Percentiles rank a stretch among this genome's conserved stretches.
Conservation (phyloP, 2,888 invertebrate species). For the Falcaria lacertinaria region DNA sequence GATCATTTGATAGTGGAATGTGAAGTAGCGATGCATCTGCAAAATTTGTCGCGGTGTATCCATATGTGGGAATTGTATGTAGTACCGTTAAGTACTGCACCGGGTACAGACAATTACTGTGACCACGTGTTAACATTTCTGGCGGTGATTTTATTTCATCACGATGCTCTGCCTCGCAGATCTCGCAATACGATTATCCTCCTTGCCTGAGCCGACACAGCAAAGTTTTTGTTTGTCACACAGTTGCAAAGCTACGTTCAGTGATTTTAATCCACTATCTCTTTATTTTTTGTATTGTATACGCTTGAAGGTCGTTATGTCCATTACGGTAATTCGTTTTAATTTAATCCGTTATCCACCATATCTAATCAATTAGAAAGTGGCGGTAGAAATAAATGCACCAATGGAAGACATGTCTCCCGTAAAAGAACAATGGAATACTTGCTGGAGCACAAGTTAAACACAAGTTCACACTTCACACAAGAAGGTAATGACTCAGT, state of each 20-base stretch:
- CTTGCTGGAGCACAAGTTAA: no score
- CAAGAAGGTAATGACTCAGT: slow-evolving; percentile 13
- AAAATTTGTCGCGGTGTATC: neutral
- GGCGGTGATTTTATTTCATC: no score
- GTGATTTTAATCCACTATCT: slow-evolving; percentile 4
- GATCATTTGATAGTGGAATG: neutral
- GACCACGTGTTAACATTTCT: no score
- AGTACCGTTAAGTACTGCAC: no score
- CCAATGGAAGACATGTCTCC: no score
- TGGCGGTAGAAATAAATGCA: slow-evolving; percentile 10
- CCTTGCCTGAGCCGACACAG: neutral
- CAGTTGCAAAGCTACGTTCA: neutral
- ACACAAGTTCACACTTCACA: no score
- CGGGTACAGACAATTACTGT: no score
- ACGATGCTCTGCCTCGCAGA: no score
- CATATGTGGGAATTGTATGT: neutral
- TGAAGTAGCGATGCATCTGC: neutral
- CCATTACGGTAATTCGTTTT: slow-evolving; percentile 20
- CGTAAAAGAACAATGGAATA: no score
- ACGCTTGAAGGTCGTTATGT: slow-evolving; percentile 31
- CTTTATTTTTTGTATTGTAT: slow-evolving; percentile 6
- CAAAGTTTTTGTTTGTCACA: neutral
- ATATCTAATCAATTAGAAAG: slow-evolving; percentile 33
- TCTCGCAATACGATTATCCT: no score
- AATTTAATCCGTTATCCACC: slow-evolving; percentile 19